Conservation (phyloP, 1,140 invertebrate genomes). For the silkworm (Bombyx mori) region ASM3026992v2 NC_085111.1:7884501-7885000, state of each 20-base stretch:
- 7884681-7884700: not conserved
- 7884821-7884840: conserved; percentile 49
- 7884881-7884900: conserved; percentile 58
- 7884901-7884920: conserved; percentile 69
- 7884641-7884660: no score
- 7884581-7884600: no score
- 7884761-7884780: not conserved
- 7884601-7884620: no score
- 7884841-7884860: conserved; percentile 37
- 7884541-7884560: no score
- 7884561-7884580: no score
- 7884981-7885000: no score
- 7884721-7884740: not conserved
- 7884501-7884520: no score
- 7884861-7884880: conserved; percentile 65
- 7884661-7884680: no score
- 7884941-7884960: conserved; percentile 74
- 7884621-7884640: no score
- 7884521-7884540: no score
- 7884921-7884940: conserved; percentile 72
- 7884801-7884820: conserved; percentile 76
- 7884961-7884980: conserved; percentile 14
- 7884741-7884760: not conserved
- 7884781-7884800: conserved; percentile 34
- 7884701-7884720: no score